These are phyloP conservation scores for Leptinotarsa rubiginosa DNA, from an alignment of 2,888 invertebrate species.

Conservation along the genomic window DNA sequence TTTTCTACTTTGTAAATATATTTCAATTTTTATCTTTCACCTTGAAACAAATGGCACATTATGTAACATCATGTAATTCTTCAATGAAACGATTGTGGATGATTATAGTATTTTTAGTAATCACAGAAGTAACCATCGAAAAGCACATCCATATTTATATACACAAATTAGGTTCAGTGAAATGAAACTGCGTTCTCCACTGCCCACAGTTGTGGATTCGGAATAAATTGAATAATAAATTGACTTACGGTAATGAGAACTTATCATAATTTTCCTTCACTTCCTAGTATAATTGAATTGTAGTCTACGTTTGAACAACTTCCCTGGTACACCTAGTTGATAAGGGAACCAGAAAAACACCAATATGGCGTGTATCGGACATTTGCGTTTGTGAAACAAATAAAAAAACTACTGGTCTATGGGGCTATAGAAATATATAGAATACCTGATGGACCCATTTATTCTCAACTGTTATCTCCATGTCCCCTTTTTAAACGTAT, in stretches of 20 bases:
- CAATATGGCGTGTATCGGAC: too few species aligned
- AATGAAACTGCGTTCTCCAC: constrained; percentile 3
- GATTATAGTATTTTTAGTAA: constrained; percentile 54
- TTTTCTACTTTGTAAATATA: constrained; percentile 2
- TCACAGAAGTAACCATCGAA: constrained; percentile 47
- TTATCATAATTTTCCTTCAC: neutral
- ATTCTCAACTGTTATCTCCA: too few species aligned
- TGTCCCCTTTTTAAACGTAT: too few species aligned
- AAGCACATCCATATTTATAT: constrained; percentile 51
- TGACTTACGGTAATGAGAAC: too few species aligned
- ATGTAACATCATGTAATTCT: neutral
- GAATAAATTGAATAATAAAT: neutral
- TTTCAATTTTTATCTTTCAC: constrained; percentile 5
- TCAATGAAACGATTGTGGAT: constrained; percentile 32
- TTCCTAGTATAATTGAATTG: neutral
- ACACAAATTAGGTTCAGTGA: constrained; percentile 43
- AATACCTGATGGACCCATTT: too few species aligned
- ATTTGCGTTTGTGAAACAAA: too few species aligned
- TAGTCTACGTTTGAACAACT: too few species aligned
- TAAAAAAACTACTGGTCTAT: too few species aligned
- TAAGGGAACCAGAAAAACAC: too few species aligned
- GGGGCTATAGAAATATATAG: too few species aligned
- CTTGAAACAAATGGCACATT: constrained; percentile 14
- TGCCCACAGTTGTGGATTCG: neutral
- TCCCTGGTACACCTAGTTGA: too few species aligned